phyloP scores from a whole-genome alignment of 2,113 vertebrate species.

The Rhipidura dahli region DNA sequence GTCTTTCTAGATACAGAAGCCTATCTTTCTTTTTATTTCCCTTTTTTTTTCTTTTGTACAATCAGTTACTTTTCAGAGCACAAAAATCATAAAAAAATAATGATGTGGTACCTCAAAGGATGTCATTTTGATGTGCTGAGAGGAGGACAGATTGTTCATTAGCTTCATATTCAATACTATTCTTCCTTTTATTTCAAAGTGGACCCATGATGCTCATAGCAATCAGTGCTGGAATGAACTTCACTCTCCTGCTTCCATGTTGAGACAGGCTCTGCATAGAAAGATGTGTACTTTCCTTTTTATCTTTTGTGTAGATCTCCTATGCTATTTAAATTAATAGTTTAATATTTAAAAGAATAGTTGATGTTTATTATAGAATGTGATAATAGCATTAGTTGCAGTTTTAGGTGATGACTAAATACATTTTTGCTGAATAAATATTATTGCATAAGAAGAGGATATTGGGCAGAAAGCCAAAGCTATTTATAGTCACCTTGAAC shows the following conservation, averaged over 20 bases:
- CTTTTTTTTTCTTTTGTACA: not conserved
- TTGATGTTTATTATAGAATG: not conserved
- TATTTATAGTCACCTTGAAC: not conserved
- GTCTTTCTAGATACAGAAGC: not conserved
- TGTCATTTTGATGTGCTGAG: not conserved
- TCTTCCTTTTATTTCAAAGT: not conserved
- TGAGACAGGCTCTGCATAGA: not conserved
- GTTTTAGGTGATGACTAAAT: not conserved
- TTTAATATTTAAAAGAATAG: not conserved
- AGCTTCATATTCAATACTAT: not conserved
- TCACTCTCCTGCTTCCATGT: not conserved
- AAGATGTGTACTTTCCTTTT: not conserved
- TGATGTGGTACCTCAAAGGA: not conserved
- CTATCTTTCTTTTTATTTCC: not conserved
- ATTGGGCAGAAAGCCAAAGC: not conserved
- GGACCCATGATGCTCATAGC: not conserved
- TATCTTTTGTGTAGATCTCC: not conserved
- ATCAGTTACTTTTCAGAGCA: not conserved
- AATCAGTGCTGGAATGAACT: not conserved
- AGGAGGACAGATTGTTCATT: not conserved
- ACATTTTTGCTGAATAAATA: not conserved
- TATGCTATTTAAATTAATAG: not conserved
- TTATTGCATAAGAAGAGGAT: not conserved
- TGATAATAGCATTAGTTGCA: not conserved
- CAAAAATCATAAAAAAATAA: not conserved